Conservation (phyloP, 2,113 vertebrate species). For the Alexandromys fortis region DNA sequence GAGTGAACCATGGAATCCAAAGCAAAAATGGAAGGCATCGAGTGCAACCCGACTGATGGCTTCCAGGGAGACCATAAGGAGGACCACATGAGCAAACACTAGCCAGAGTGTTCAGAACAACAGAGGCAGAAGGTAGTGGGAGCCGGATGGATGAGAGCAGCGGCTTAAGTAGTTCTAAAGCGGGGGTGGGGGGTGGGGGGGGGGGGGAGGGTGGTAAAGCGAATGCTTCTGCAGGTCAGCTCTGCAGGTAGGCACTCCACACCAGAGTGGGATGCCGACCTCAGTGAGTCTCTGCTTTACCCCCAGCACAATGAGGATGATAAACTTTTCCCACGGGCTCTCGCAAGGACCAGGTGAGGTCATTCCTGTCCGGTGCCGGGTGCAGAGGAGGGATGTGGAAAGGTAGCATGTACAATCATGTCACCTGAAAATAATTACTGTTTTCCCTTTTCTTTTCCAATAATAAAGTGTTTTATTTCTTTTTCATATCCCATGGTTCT, state of each 20-base stretch:
- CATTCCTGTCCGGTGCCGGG: neutral
- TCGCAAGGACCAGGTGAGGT: neutral
- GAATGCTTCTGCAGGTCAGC: neutral
- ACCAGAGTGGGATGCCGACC: neutral
- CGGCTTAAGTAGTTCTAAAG: neutral
- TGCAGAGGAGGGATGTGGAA: neutral
- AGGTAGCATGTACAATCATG: neutral
- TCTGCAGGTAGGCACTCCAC: neutral
- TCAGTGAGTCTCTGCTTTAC: neutral
- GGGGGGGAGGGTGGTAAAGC: neutral
- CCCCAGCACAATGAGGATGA: neutral
- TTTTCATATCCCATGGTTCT: neutral
- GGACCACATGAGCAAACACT: neutral
- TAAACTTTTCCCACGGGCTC: neutral
- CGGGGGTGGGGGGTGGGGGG: neutral
- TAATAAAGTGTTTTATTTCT: neutral
- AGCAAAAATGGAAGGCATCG: constrained; percentile 24
- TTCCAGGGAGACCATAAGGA: neutral
- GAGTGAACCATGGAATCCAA: neutral
- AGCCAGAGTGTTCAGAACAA: too few species aligned
- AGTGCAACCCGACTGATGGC: neutral
- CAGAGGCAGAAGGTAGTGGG: neutral
- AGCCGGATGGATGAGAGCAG: neutral
- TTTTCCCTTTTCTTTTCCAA: constrained; percentile 4
- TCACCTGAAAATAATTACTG: neutral